A percentile compares a stretch with the other conserved stretches of the same genome.
These are phyloP conservation scores for Apodemia mormo DNA, from an alignment of 2,888 invertebrate genomes.

Conservation along the genomic window DNA sequence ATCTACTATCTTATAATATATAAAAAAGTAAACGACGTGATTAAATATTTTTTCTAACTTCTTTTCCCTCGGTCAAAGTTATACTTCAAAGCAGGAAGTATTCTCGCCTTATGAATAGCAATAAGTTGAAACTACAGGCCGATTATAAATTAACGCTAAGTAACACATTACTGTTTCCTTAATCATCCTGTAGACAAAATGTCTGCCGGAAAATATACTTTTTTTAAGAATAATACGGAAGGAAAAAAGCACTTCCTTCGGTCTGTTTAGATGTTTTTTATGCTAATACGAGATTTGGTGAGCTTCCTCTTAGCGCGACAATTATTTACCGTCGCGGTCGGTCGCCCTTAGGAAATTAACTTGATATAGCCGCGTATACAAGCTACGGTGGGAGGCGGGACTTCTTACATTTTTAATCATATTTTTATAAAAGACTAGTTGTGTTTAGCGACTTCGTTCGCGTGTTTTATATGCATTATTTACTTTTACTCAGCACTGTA, in stretches of 20 bases:
- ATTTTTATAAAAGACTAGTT: too few relatives aligned
- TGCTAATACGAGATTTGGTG: conserved; percentile 78
- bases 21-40: too few relatives aligned
- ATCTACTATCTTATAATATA: too few relatives aligned
- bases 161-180: conserved; percentile 19
- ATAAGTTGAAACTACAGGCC: conserved; percentile 1
- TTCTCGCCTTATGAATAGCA: too few relatives aligned
- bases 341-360: conserved; percentile 65
- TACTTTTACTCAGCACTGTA: too few relatives aligned
- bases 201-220: conserved; percentile 76
- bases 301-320: conserved; percentile 62
- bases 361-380: conserved; percentile 39
- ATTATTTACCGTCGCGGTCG: conserved; percentile 67
- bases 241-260: conserved; percentile 72
- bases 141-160: conserved; percentile 17
- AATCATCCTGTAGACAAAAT: conserved; percentile 56
- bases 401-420: neutral
- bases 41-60: neutral
- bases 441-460: too few relatives aligned
- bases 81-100: neutral
- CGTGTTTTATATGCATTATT: too few relatives aligned
- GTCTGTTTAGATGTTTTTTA: conserved; percentile 79
- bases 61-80: too few relatives aligned
- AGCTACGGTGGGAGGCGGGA: neutral
- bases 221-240: conserved; percentile 75